These are phyloP conservation scores for Diorhabda carinulata DNA, from an alignment of 1,140 invertebrate species.

Conservation along the genomic window DNA sequence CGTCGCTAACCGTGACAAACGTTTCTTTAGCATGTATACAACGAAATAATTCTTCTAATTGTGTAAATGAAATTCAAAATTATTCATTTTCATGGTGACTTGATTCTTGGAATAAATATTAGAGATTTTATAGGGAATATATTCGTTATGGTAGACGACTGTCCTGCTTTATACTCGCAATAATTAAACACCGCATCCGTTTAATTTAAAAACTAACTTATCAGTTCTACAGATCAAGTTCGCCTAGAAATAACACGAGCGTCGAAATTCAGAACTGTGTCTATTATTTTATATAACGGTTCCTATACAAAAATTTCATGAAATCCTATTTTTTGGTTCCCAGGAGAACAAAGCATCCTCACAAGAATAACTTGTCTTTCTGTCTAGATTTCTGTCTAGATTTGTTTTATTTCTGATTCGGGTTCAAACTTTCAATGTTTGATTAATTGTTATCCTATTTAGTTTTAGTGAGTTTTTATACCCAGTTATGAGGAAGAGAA, in stretches of 20 bases:
- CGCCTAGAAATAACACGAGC: background rate
- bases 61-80: conserved; percentile 32
- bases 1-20: background rate
- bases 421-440: too few species aligned
- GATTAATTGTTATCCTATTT: too few species aligned
- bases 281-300: background rate
- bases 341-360: too few species aligned
- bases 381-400: too few species aligned
- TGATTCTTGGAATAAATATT: conserved; percentile 38
- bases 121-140: conserved; percentile 42
- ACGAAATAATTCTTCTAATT: conserved; percentile 29
- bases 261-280: background rate
- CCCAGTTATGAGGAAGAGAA: too few species aligned
- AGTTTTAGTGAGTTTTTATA: too few species aligned
- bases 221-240: conserved; percentile 17
- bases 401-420: too few species aligned
- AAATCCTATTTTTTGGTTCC: too few species aligned
- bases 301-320: too few species aligned
- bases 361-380: too few species aligned
- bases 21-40: background rate
- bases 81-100: conserved; percentile 36
- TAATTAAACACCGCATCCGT: conserved; percentile 41
- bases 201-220: conserved; percentile 39
- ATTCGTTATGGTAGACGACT: conserved; percentile 42
- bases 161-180: conserved; percentile 37